Percentiles rank a stretch among this genome's conserved stretches.
These are phyloP conservation scores for Hipposideros armiger DNA, from an alignment of 2,113 vertebrate species.

Conservation along the genomic window DNA sequence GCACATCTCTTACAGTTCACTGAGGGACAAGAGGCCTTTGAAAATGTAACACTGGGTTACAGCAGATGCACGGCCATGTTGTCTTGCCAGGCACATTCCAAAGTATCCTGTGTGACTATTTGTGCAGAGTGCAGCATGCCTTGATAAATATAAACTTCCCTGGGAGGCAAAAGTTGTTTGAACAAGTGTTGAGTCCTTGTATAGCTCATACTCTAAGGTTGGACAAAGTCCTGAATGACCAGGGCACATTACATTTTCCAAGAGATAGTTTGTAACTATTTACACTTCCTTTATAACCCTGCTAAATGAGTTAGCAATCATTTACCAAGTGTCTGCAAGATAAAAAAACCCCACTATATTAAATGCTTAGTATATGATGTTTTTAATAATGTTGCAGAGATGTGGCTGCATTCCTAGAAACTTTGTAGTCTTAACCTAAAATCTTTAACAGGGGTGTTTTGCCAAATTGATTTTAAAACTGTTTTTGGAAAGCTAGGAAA, in stretches of 20 bases:
- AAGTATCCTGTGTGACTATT: background rate
- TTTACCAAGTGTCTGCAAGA: constrained; percentile 69
- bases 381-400: constrained; percentile 49
- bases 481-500: constrained; percentile 60
- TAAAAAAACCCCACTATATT: background rate
- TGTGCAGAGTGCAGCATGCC: constrained; percentile 35
- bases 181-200: constrained; percentile 71
- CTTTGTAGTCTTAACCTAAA: background rate
- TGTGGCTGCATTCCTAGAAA: constrained; percentile 35
- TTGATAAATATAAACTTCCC: constrained; percentile 57
- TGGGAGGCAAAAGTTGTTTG: constrained; percentile 66
- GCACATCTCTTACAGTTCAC: constrained; percentile 76
- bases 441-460: background rate
- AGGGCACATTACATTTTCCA: constrained; percentile 66
- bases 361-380: background rate
- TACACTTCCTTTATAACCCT: constrained; percentile 50
- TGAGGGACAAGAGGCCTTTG: constrained; percentile 74
- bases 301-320: constrained; percentile 58
- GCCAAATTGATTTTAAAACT: constrained; percentile 53
- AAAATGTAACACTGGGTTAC: constrained; percentile 41
- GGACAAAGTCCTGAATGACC: constrained; percentile 70
- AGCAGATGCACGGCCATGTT: background rate
- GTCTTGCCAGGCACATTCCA: constrained; percentile 44
- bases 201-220: constrained; percentile 16
- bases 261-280: constrained; percentile 58